Conservation (phyloP, 1,140 invertebrate genomes). For the Pseudomyrmex concolor region DNA sequence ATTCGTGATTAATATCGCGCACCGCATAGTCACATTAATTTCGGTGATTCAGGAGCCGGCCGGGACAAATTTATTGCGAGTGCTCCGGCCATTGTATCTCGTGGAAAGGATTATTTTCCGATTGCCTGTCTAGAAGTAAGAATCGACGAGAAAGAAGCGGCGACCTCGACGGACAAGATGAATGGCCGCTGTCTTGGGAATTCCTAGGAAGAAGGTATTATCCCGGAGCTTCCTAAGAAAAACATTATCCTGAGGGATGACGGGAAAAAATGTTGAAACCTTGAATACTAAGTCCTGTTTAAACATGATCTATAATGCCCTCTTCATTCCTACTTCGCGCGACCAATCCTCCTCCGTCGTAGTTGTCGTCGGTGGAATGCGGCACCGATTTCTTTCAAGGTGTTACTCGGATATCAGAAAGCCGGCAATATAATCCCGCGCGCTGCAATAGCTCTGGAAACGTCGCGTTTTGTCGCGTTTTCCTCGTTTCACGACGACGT, state of each 20-base stretch:
- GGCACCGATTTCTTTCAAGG: constrained; percentile 39
- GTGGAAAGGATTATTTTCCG: constrained; percentile 39
- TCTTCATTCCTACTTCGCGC: constrained; percentile 46
- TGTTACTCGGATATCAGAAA: constrained; percentile 43
- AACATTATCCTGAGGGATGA: constrained; percentile 73
- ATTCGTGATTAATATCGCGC: neutral
- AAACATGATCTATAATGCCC: constrained; percentile 68
- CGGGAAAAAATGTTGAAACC: constrained; percentile 63
- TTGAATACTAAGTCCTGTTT: constrained; percentile 69
- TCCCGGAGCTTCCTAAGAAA: constrained; percentile 69
- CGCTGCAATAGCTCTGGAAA: constrained; percentile 40
- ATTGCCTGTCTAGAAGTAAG: constrained; percentile 60
- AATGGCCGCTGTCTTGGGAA: constrained; percentile 58
- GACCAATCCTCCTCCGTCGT: neutral
- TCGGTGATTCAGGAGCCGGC: neutral
- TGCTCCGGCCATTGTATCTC: constrained; percentile 27
- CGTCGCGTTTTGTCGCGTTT: constrained; percentile 10
- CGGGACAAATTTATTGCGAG: constrained; percentile 34
- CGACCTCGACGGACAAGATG: constrained; percentile 62
- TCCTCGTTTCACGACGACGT: constrained; percentile 4
- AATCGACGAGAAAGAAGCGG: constrained; percentile 62
- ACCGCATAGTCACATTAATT: neutral
- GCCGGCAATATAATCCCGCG: constrained; percentile 41
- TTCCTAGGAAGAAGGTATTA: constrained; percentile 58
- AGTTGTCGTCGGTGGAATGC: neutral